Conservation (phyloP, 1,140 invertebrate species). For the Papilio aristodemus region DNA sequence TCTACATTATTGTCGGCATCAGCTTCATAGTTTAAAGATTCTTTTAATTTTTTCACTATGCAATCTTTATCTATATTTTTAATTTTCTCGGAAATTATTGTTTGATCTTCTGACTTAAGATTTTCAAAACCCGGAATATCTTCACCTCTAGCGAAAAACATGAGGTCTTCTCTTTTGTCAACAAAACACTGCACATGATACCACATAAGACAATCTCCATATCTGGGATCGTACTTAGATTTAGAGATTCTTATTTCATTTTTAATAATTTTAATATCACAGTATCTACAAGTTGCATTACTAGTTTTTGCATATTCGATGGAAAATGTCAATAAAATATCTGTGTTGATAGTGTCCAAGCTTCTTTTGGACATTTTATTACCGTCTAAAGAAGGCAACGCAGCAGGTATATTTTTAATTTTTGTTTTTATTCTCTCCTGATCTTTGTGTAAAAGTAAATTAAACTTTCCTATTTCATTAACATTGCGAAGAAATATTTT, state of each 20-base stretch:
- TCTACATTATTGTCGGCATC: background rate
- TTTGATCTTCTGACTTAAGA: constrained; percentile 21
- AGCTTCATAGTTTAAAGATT: background rate
- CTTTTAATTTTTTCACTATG: constrained; percentile 22
- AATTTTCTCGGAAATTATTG: constrained; percentile 13
- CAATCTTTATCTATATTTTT: constrained; percentile 5
- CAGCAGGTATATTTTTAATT: constrained; percentile 2
- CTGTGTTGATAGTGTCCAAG: background rate
- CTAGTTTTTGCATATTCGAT: constrained; percentile 31
- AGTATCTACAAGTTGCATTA: constrained; percentile 24
- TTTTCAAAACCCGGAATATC: constrained; percentile 29
- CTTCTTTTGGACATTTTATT: constrained; percentile 18
- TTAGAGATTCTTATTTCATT: constrained; percentile 29
- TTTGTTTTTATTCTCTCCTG: constrained; percentile 27
- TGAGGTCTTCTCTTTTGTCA: constrained; percentile 1
- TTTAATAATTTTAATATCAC: constrained; percentile 29
- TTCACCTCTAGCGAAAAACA: constrained; percentile 26
- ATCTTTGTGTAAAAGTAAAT: constrained; percentile 13
- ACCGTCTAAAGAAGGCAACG: background rate
- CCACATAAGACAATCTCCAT: constrained; percentile 21
- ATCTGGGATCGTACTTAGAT: constrained; percentile 29
- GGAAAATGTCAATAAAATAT: constrained; percentile 11
- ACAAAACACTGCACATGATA: constrained; percentile 24
- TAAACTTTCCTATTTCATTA: constrained; percentile 22
- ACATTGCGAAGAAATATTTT: constrained; percentile 21